phyloP scores from a whole-genome alignment of 2,113 vertebrate species.

The Athene noctua region DNA sequence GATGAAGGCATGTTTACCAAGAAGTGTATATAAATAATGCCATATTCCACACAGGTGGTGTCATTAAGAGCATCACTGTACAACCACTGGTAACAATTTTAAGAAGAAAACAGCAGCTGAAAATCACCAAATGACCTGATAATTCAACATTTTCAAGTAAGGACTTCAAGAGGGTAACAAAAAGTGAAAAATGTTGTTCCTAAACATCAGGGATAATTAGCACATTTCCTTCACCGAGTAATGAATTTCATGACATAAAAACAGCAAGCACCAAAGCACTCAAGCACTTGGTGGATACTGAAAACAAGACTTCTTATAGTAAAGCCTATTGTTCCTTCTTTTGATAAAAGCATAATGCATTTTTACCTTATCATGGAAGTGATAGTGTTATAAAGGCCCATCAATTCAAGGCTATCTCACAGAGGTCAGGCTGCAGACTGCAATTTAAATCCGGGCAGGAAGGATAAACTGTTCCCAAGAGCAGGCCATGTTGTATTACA shows the following conservation, averaged over 20 bases:
- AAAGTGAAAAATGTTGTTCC: background rate
- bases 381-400: slow-evolving; percentile 19
- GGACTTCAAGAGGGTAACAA: background rate
- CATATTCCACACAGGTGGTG: background rate
- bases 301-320: background rate
- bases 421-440: slow-evolving; percentile 9
- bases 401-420: slow-evolving; percentile 10
- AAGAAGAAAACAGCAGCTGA: background rate
- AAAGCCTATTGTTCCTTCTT: background rate
- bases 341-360: background rate
- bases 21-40: background rate
- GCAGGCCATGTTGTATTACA: background rate
- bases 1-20: background rate
- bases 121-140: background rate
- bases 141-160: background rate
- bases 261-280: background rate
- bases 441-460: slow-evolving; percentile 29
- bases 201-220: background rate
- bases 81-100: background rate
- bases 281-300: background rate
- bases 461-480: slow-evolving; percentile 40
- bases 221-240: background rate
- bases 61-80: background rate
- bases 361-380: slow-evolving; percentile 9
- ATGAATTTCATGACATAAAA: background rate